Percentiles rank a stretch among this genome's conserved stretches.
phyloP scores from a whole-genome alignment of 1,140 invertebrate species.

The Gonioctena quinquepunctata region DNA sequence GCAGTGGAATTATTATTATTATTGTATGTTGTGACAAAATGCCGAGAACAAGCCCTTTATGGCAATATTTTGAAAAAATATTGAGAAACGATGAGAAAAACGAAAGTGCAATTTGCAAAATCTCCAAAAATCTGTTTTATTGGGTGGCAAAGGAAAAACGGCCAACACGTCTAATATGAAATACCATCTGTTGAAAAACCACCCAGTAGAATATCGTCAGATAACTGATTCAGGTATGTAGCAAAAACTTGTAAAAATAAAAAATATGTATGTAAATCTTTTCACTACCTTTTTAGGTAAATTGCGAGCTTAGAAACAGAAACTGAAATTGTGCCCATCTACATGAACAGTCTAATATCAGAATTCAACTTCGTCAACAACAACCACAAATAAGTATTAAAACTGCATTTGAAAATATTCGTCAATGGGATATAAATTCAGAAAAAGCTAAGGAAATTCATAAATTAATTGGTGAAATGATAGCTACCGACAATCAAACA shows the following conservation, averaged over 20 bases:
- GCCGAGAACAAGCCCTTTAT: neutral
- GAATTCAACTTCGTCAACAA: neutral
- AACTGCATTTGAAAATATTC: neutral
- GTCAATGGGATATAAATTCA: neutral
- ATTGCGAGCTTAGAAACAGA: neutral
- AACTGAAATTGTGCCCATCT: neutral
- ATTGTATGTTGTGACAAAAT: neutral
- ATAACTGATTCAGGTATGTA: neutral
- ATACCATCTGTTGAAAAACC: neutral
- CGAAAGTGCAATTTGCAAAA: neutral
- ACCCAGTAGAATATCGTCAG: neutral
- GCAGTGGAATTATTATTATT: neutral
- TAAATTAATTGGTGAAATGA: neutral
- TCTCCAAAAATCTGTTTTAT: neutral
- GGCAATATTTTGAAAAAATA: neutral
- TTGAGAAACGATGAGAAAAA: neutral
- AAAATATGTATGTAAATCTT: neutral
- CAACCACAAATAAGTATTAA: neutral
- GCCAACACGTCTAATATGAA: neutral
- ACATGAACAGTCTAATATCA: neutral
- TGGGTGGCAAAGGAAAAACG: neutral
- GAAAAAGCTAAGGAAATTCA: neutral
- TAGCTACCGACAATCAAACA: neutral
- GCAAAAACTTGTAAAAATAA: neutral
- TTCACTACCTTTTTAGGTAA: neutral